phyloP scores from a whole-genome alignment of 2,113 vertebrate genomes.

The Poeciliopsis occidentalis region DNA sequence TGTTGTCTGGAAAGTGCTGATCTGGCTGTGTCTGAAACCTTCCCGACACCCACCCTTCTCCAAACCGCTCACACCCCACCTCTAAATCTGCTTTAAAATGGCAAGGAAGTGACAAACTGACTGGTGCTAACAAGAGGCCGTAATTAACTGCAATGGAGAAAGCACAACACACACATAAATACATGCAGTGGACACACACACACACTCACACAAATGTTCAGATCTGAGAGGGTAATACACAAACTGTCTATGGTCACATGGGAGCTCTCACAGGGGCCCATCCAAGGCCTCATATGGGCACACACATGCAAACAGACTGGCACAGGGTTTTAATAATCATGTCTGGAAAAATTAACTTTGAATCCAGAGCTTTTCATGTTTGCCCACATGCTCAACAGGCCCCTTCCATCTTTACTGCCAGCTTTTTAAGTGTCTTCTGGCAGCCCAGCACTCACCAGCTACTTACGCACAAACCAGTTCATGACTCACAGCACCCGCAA shows the following conservation, averaged over 20 bases:
- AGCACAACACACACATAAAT: slow-evolving; percentile 12
- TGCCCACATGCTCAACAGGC: slow-evolving; percentile 86
- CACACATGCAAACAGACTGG: slow-evolving; percentile 63
- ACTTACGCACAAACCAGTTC: slow-evolving; percentile 19
- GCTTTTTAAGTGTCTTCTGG: slow-evolving; percentile 85
- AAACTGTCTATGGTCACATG: slow-evolving; percentile 34
- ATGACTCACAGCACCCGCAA: slow-evolving; percentile 19
- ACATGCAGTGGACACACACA: not conserved
- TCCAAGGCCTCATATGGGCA: slow-evolving; percentile 53
- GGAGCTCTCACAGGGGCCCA: slow-evolving; percentile 20
- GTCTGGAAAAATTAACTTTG: slow-evolving; percentile 85
- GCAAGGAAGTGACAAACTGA: slow-evolving; percentile 70
- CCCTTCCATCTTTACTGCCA: slow-evolving; percentile 82
- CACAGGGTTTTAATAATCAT: slow-evolving; percentile 83
- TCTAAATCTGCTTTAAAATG: slow-evolving; percentile 67
- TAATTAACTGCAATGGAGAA: slow-evolving; percentile 76
- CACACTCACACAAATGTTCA: slow-evolving; percentile 5
- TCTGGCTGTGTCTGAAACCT: slow-evolving; percentile 50
- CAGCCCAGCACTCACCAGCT: slow-evolving; percentile 50
- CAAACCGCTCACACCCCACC: slow-evolving; percentile 9
- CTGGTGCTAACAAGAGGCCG: slow-evolving; percentile 76
- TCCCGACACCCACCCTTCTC: not conserved
- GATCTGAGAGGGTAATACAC: slow-evolving; percentile 25
- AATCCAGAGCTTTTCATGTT: slow-evolving; percentile 84
- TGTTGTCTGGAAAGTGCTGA: slow-evolving; percentile 60